Evolutionary conservation across 2,797 vertebrate species (phyloP).

Genomic region (Mormyrops attenuatus): DNA sequence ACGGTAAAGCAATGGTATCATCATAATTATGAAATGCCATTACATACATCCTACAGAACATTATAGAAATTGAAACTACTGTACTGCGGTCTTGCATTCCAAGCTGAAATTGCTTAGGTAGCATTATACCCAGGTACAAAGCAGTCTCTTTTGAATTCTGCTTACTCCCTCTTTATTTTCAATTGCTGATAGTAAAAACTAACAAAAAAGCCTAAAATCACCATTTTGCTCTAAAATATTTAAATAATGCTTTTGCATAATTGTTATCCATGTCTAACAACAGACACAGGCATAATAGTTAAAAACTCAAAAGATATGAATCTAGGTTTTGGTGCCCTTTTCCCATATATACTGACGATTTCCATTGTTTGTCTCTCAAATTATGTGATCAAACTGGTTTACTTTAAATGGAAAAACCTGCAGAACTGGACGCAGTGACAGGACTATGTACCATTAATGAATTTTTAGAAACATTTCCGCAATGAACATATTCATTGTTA

Average conservation of each 20-base stretch:
- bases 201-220: not conserved
- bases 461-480: not conserved
- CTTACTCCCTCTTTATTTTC: not conserved
- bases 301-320: not conserved
- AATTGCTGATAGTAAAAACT: not conserved
- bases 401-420: not conserved
- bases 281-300: not conserved
- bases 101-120: not conserved
- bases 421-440: not conserved
- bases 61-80: not conserved
- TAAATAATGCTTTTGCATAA: not conserved
- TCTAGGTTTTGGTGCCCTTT: not conserved
- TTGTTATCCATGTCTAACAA: not conserved
- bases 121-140: not conserved
- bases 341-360: not conserved
- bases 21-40: not conserved
- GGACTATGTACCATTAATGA: not conserved
- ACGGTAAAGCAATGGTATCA: not conserved
- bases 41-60: not conserved
- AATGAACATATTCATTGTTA: not conserved
- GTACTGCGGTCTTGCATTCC: not conserved
- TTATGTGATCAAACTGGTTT: not conserved
- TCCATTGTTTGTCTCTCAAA: not conserved
- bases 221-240: not conserved
- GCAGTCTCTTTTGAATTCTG: not conserved